Percentiles rank a stretch among this genome's conserved stretches.
Conservation (phyloP, 1,140 invertebrate genomes). For the Bombus soroeensis region DNA sequence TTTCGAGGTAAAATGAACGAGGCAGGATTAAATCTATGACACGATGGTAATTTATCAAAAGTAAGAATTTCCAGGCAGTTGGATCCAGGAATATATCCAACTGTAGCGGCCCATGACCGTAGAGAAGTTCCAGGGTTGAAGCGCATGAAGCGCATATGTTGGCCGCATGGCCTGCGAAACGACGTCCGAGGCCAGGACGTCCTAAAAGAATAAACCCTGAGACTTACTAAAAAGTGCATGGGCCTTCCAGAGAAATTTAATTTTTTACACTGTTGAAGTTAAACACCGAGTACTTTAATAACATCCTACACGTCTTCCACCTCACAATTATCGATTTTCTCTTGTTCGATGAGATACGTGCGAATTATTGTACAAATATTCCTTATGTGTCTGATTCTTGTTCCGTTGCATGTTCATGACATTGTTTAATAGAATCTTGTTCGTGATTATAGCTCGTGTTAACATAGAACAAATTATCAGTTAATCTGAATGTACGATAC, state of each 20-base stretch:
- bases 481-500: background rate
- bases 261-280: no score
- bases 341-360: background rate
- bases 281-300: no score
- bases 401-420: background rate
- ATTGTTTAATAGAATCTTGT: background rate
- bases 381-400: no score
- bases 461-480: background rate
- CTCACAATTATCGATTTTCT: background rate
- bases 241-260: no score
- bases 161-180: no score
- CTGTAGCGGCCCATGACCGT: no score
- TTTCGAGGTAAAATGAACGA: background rate
- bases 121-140: no score
- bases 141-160: no score
- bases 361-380: background rate
- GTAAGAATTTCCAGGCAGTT: background rate
- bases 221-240: no score
- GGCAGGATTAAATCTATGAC: background rate
- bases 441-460: background rate
- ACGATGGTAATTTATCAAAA: slow-evolving; percentile 23
- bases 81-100: background rate
- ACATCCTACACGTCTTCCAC: no score
- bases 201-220: no score
- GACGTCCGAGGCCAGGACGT: no score